Evolutionary conservation across 2,797 vertebrate genomes (phyloP), one percentile per base, ranked within the genome.

Genomic region (Urocyon cinereoargenteus): DNA sequence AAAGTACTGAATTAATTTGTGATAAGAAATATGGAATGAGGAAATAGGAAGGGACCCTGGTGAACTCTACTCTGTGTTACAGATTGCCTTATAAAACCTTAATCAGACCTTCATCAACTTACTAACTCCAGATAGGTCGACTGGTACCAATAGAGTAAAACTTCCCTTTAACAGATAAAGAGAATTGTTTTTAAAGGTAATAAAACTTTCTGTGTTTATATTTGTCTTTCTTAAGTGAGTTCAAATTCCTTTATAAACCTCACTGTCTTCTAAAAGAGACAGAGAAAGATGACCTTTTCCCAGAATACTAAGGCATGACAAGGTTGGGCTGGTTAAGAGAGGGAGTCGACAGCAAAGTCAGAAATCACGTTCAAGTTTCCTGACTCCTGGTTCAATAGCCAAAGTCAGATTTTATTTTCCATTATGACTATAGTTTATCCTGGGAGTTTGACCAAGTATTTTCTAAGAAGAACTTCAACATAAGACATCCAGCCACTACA

Each of bases 81-180:
- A 97, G 93, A 95, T 98, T 77, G 86, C 72, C 89, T 98, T 97
- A 97, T 97, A 98, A 96, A 97, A 97, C 16, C 16, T 93, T 97
- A 86, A 98, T 98, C 90, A 97, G 68, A 77, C 8, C 73, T 94
- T 95, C 73, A 96, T 97, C 95, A 73, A 79, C 36, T 40, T 34
- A 10, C 79, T 96, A 95, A 92, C 93, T 94, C 81, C 73, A 92
- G 36, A 34, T 61, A 83, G 84, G 11, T 24, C 86, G 90, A 24
- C 53, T 28, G 79, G 28, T 16, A 87, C 62, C 79, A 66, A 18
- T 55, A 75, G 93, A 89, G 86, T 75, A 81, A 64, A 64, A 53
- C 77, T 83, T 87, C 12, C 2, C 57, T 94, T 88, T 81, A 94
- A 86, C 7, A 14, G 94, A 16, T 45, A 77, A 53, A 86, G 73